Conservation (phyloP, 2,113 vertebrate genomes). For the Phocoena sinus region DNA sequence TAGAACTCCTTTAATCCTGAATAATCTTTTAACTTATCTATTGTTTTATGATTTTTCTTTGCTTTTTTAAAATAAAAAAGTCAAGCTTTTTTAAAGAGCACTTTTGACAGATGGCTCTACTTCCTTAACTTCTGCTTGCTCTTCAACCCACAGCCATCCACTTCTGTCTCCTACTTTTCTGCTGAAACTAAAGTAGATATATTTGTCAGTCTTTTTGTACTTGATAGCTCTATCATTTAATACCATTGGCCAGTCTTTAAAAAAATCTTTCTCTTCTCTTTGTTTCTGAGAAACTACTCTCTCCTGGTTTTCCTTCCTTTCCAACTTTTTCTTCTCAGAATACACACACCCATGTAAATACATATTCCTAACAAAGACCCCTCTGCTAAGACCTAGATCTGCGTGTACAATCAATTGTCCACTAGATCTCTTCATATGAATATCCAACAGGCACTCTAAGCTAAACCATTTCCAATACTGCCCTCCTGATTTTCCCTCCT, state of each 20-base stretch:
- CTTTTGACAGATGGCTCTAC: neutral
- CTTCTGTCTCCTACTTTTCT: neutral
- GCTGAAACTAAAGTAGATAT: neutral
- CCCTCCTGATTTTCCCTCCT: neutral
- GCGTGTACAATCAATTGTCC: neutral
- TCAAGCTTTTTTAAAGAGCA: neutral
- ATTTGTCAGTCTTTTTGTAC: neutral
- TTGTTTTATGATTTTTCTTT: neutral
- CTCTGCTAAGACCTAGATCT: neutral
- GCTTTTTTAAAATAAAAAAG: neutral
- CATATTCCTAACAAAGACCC: neutral
- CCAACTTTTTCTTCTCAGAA: neutral
- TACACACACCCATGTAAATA: neutral
- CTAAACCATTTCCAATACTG: neutral
- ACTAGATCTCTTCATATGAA: neutral
- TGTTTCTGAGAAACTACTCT: neutral
- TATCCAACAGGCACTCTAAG: neutral
- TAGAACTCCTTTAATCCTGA: neutral
- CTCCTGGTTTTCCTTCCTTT: neutral
- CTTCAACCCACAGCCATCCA: neutral
- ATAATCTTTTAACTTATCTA: neutral
- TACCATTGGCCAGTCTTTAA: neutral
- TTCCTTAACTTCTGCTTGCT: constrained; percentile 2
- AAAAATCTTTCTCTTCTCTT: neutral
- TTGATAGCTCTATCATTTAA: neutral